Base-by-base conservation (phyloP, 2,113 vertebrate species). In the Empidonax traillii region DNA sequence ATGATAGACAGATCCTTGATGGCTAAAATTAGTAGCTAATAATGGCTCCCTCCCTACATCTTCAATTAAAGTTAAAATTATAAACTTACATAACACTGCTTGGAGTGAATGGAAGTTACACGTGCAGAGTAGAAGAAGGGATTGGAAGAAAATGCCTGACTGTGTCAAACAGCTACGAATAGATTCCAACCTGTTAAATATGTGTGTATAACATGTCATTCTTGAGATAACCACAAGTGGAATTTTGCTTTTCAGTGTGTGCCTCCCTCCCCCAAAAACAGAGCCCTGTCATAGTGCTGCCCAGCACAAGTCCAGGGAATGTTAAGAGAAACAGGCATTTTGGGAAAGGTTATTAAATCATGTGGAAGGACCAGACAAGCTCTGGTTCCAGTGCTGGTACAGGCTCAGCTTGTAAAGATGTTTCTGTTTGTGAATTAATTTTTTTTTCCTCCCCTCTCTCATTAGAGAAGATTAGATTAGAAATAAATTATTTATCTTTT, bases 41-140 rank as follows among this genome's bases (percentile, higher is more conserved):
- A 95, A 83, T 55, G 72, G 25, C 18, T 90, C 86, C 43, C 31
- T 69, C 65, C 62, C 37, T 85, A 55, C 52, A 69, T 44, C 78
- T 84, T 91, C 65, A 47, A 58, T 77, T 56, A 75, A 28, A 82
- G 43, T 73, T 83, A 87, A 66, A 94, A 96, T 88, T 61, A 72
- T 0, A 33, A 89, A 31, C 31, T 73, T 37, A 59, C 39, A 7
- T 51, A 85, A 62, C 31, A 79, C 37, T 87, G 58, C 68, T 61
- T 66, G 46, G 53, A 35, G 46, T 86, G 62, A 87, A 59, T 81
- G 62, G 58, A 81, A 89, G 53, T 72, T 58, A 53, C 20, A 49
- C 9, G 24, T 65, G 49, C 33, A 31, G 67, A 76, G 41, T 4
- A 28, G 31, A 88, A 63, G 24, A 39, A 67, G 68, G 61, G 22